Evolutionary conservation across 2,113 vertebrate species (phyloP).

Genomic region (Gymnarchus niloticus): DNA sequence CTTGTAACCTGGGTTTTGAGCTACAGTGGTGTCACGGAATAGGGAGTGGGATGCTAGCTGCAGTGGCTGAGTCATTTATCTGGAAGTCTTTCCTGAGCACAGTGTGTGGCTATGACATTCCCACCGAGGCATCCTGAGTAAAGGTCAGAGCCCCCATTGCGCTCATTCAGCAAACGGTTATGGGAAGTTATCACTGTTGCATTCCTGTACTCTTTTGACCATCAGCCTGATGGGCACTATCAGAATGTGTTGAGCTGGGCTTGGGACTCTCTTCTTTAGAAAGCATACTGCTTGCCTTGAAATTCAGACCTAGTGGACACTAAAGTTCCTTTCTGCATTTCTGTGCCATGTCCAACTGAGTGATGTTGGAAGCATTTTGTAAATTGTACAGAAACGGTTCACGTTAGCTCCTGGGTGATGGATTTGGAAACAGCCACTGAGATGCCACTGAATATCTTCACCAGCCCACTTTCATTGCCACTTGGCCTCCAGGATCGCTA

Average conservation of each 20-base stretch:
- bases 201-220: neutral
- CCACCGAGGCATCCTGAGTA: neutral
- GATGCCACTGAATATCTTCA: neutral
- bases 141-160: neutral
- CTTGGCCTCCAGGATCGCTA: neutral
- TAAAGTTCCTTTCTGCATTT: neutral
- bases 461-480: neutral
- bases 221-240: neutral
- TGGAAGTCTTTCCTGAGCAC: neutral
- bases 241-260: neutral
- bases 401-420: neutral
- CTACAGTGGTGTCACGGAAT: neutral
- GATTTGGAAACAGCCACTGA: neutral
- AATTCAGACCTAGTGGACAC: neutral
- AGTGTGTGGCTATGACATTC: neutral
- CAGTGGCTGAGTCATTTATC: neutral
- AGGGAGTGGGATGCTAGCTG: slow-evolving; percentile 2
- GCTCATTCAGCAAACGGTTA: neutral
- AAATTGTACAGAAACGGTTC: neutral
- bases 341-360: neutral
- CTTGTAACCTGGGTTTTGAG: neutral
- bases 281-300: neutral
- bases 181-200: neutral
- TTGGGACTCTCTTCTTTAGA: neutral
- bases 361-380: neutral